A percentile compares a stretch with the other conserved stretches of the same genome.
Conservation (phyloP, 2,797 vertebrate species). For the Balearica regulorum region DNA sequence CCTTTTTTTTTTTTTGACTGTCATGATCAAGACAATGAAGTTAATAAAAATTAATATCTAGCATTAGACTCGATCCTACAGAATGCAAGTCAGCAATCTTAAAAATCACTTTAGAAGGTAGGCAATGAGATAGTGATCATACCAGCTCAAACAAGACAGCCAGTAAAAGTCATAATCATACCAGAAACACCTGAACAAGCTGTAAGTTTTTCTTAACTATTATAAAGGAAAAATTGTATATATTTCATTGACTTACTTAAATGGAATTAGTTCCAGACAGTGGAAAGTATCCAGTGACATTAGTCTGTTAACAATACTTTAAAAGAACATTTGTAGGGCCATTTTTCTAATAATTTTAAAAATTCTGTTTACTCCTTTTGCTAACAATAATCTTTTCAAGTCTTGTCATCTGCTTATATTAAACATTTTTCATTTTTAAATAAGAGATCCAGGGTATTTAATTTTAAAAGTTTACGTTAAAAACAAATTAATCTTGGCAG, state of each 20-base stretch:
- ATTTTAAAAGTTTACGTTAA: background rate
- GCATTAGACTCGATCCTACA: background rate
- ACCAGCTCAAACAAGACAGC: background rate
- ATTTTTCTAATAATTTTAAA: background rate
- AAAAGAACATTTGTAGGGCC: background rate
- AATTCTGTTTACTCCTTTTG: background rate
- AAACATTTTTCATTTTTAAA: background rate
- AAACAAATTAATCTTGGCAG: background rate
- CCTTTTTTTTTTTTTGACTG: background rate
- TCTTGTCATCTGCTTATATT: background rate
- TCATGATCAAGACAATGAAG: background rate
- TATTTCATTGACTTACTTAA: background rate
- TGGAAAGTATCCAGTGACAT: background rate
- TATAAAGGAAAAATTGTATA: background rate
- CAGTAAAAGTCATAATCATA: background rate
- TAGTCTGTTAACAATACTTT: background rate
- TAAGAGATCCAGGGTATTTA: background rate
- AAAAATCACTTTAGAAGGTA: conserved; percentile 3
- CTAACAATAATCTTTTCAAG: background rate
- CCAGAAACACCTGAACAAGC: background rate
- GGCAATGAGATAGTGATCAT: background rate
- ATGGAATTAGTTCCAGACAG: background rate
- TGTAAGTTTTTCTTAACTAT: background rate
- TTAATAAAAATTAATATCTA: background rate
- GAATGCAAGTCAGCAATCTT: background rate